Conservation (phyloP, 2,797 vertebrate genomes). For the Sebastes kiyomatsui region DNA sequence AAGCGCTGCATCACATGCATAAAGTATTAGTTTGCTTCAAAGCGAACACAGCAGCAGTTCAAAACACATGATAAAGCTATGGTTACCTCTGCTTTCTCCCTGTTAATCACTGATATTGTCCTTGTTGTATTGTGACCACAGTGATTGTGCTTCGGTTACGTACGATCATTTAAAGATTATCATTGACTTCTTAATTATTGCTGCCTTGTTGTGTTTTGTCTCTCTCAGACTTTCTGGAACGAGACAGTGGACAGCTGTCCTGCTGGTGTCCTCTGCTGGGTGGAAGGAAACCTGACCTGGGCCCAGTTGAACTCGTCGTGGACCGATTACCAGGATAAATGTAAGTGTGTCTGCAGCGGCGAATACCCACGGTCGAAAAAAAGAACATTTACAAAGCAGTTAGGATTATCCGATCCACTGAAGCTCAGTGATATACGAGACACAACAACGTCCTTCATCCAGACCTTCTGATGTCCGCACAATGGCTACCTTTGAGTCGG, state of each 20-base stretch:
- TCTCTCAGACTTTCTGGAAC: slow-evolving; percentile 80
- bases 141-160: slow-evolving; percentile 22
- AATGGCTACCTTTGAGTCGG: slow-evolving; percentile 76
- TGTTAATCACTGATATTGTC: slow-evolving; percentile 66
- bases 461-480: slow-evolving; percentile 53
- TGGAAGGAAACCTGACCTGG: slow-evolving; percentile 76
- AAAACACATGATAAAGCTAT: slow-evolving; percentile 28
- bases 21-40: slow-evolving; percentile 20
- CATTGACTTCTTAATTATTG: not conserved
- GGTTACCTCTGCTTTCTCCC: slow-evolving; percentile 8
- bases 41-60: not conserved
- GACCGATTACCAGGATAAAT: slow-evolving; percentile 81
- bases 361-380: not conserved
- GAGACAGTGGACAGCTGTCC: slow-evolving; percentile 85
- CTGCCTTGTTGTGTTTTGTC: not conserved
- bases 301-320: slow-evolving; percentile 80
- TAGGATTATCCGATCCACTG: slow-evolving; percentile 49
- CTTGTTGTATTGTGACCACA: slow-evolving; percentile 4
- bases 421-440: slow-evolving; percentile 56
- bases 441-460: slow-evolving; percentile 45
- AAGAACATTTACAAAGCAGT: slow-evolving; percentile 28
- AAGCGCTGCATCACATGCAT: slow-evolving; percentile 5
- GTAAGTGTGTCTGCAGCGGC: slow-evolving; percentile 78
- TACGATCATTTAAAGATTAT: slow-evolving; percentile 7
- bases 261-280: slow-evolving; percentile 80